phyloP scores from a whole-genome alignment of 2,113 vertebrate species.

The Bubo bubo region DNA sequence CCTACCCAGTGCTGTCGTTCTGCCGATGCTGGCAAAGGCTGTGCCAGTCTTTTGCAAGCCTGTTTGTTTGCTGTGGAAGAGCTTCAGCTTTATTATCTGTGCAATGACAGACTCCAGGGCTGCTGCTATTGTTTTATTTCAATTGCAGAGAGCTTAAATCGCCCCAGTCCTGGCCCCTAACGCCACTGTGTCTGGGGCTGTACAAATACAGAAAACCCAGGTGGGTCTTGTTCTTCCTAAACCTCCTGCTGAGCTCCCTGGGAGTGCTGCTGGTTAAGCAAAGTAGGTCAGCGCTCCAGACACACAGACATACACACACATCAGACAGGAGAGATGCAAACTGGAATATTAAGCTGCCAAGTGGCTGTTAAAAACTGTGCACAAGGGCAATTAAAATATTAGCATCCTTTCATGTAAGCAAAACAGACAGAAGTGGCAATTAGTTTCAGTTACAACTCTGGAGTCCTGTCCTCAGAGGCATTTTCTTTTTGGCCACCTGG shows the following conservation, averaged over 20 bases:
- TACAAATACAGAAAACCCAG: not conserved
- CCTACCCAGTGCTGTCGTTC: rapidly evolving
- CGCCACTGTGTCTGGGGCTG: not conserved
- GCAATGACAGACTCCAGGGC: not conserved
- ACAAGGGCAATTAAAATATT: slow-evolving; percentile 4
- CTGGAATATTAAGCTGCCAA: not conserved
- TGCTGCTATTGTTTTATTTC: not conserved
- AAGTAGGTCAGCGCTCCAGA: slow-evolving; percentile 2
- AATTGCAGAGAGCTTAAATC: not conserved
- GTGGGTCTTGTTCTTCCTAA: not conserved
- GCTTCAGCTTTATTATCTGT: not conserved
- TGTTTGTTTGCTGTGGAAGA: not conserved
- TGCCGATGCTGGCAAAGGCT: rapidly evolving
- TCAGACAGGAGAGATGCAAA: not conserved
- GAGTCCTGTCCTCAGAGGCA: not conserved
- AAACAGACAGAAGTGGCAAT: not conserved
- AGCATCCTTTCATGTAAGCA: not conserved
- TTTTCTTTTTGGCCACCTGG: not conserved
- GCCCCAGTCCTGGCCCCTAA: not conserved
- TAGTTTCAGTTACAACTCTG: not conserved
- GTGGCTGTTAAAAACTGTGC: not conserved
- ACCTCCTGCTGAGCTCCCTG: not conserved
- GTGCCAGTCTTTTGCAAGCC: not conserved
- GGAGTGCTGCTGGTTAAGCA: not conserved
- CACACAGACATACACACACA: not conserved